Evolutionary conservation across 2,113 vertebrate species (phyloP).

Genomic region (Pelecanus crispus): DNA sequence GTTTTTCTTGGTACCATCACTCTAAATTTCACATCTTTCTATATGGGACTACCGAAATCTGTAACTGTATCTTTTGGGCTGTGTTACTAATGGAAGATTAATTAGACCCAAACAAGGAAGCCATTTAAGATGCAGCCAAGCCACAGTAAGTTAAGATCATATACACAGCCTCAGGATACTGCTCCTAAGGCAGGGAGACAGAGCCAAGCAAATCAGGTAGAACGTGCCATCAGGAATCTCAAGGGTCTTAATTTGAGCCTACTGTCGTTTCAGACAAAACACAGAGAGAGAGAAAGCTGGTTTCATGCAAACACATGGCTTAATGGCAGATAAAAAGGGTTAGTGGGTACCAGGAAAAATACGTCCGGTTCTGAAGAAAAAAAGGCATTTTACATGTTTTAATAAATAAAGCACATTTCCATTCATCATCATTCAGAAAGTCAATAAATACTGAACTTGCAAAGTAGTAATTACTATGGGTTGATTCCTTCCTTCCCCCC

Average conservation of each 20-base stretch:
- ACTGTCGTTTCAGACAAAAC: background rate
- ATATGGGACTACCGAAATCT: background rate
- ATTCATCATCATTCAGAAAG: background rate
- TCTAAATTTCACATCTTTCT: background rate
- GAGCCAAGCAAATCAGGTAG: background rate
- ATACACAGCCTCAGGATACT: background rate
- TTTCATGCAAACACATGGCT: background rate
- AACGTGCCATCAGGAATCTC: background rate
- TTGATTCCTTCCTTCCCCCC: background rate
- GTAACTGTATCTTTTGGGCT: background rate
- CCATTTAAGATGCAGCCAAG: background rate
- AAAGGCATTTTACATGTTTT: background rate
- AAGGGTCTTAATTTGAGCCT: background rate
- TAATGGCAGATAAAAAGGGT: background rate
- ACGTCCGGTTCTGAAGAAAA: background rate
- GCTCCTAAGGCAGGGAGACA: background rate
- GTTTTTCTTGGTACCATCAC: background rate
- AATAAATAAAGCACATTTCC: background rate
- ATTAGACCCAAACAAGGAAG: background rate
- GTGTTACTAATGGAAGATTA: background rate
- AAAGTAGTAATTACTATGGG: background rate
- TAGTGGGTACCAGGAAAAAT: background rate
- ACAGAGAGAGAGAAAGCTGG: background rate
- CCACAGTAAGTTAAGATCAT: background rate
- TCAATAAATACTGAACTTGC: background rate